These are phyloP conservation scores for Myathropa florea DNA, from an alignment of 2,888 invertebrate genomes.

Conservation along the genomic window DNA sequence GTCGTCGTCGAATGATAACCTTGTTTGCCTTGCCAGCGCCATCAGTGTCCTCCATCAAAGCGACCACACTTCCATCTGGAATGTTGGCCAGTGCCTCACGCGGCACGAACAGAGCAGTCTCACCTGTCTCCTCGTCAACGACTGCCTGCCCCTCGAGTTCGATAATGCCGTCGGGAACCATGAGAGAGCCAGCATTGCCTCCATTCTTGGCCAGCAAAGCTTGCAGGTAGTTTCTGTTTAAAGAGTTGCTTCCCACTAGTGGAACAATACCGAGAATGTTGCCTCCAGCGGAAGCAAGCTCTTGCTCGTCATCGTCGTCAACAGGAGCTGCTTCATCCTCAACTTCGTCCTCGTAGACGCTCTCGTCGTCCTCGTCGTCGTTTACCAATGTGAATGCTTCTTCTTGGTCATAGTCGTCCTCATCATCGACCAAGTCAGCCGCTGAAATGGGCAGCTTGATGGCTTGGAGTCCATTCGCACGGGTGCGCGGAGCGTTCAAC, in stretches of 20 bases:
- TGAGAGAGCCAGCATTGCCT: conserved; percentile 76
- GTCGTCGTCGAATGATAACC: conserved; percentile 75
- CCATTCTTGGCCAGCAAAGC: conserved; percentile 30
- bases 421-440: conserved; percentile 73
- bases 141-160: conserved; percentile 77
- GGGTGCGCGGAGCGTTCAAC: conserved; percentile 74
- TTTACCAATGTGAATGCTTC: conserved; percentile 5
- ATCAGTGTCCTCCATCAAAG: conserved; percentile 74
- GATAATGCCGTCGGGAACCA: conserved; percentile 75
- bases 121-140: conserved; percentile 76
- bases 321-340: conserved; percentile 7
- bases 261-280: conserved; percentile 35
- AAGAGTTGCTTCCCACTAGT: conserved; percentile 8
- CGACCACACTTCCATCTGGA: conserved; percentile 77
- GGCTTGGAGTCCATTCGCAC: conserved; percentile 72
- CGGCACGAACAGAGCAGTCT: conserved; percentile 76
- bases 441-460: conserved; percentile 39
- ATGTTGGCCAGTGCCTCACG: conserved; percentile 76
- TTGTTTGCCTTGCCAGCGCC: conserved; percentile 76
- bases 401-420: conserved; percentile 68
- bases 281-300: background rate
- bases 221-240: conserved; percentile 3
- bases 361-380: conserved; percentile 61
- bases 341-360: conserved; percentile 50
- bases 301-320: conserved; percentile 35